Evolutionary conservation across 1,140 invertebrate genomes (phyloP).

Genomic region (Cotesia glomerata): DNA sequence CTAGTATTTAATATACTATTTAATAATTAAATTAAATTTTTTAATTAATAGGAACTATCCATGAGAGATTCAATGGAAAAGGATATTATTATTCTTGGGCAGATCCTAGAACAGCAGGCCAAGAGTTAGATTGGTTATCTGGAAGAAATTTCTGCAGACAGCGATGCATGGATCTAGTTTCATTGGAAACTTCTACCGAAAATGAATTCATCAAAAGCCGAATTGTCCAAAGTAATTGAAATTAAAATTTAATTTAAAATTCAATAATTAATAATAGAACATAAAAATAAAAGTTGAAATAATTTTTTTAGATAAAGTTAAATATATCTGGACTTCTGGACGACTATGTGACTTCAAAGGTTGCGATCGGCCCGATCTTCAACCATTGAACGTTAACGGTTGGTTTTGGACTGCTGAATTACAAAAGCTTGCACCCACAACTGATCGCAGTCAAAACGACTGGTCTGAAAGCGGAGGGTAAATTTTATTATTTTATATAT

Average conservation of each 20-base stretch:
- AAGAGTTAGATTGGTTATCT: slow-evolving; percentile 81
- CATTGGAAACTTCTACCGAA: slow-evolving; percentile 79
- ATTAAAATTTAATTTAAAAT: background rate
- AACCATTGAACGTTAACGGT: slow-evolving; percentile 78
- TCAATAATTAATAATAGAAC: background rate
- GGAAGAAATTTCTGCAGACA: slow-evolving; percentile 82
- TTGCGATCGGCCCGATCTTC: slow-evolving; percentile 78
- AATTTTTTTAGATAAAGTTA: slow-evolving; percentile 64
- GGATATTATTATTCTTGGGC: slow-evolving; percentile 88
- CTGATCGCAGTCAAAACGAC: slow-evolving; percentile 77
- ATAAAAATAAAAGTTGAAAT: background rate
- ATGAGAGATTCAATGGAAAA: slow-evolving; percentile 66
- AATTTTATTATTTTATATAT: slow-evolving; percentile 28
- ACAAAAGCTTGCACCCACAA: slow-evolving; percentile 79
- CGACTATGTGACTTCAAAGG: slow-evolving; percentile 84
- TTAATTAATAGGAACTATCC: slow-evolving; percentile 57
- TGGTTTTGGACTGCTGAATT: slow-evolving; percentile 89
- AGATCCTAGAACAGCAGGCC: slow-evolving; percentile 72
- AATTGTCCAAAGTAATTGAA: slow-evolving; percentile 72
- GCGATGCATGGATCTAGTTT: slow-evolving; percentile 86
- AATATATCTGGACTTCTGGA: slow-evolving; percentile 88
- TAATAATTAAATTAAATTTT: background rate
- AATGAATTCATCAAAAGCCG: slow-evolving; percentile 82
- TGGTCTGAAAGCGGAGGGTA: slow-evolving; percentile 81
- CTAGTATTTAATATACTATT: too few species aligned